These are phyloP conservation scores for Toxostoma redivivum DNA, from an alignment of 2,113 vertebrate genomes.

Conservation along the genomic window DNA sequence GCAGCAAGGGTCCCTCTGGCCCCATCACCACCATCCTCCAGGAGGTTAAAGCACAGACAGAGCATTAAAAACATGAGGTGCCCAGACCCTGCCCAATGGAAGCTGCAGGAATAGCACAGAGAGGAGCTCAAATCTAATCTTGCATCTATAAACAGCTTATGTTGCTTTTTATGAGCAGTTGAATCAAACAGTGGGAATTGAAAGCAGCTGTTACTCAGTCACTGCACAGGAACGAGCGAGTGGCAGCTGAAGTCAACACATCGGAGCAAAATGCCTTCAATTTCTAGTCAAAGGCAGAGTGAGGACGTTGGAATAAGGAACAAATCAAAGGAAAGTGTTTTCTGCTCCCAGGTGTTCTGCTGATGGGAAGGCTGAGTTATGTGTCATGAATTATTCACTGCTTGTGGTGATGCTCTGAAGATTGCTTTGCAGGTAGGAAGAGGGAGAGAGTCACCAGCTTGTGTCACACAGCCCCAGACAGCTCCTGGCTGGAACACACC, in stretches of 20 bases:
- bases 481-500: background rate
- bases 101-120: background rate
- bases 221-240: background rate
- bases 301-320: background rate
- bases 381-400: conserved; percentile 20
- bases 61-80: background rate
- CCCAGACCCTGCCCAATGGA: background rate
- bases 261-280: background rate
- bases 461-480: background rate
- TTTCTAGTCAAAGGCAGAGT: background rate
- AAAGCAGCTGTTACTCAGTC: conserved; percentile 33
- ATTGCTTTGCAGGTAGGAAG: background rate
- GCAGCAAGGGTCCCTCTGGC: background rate
- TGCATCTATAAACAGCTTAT: conserved; percentile 20
- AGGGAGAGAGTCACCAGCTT: background rate
- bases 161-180: conserved; percentile 40
- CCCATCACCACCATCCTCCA: fast-evolving
- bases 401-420: background rate
- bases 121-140: conserved; percentile 20
- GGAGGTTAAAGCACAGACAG: background rate
- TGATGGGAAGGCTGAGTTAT: background rate
- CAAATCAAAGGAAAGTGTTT: background rate
- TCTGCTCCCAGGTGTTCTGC: conserved; percentile 4
- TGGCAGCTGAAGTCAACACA: conserved; percentile 12
- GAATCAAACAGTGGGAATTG: conserved; percentile 25